Base-by-base conservation (phyloP, 2,888 invertebrate species). In the Leucoptera coffeella region DNA sequence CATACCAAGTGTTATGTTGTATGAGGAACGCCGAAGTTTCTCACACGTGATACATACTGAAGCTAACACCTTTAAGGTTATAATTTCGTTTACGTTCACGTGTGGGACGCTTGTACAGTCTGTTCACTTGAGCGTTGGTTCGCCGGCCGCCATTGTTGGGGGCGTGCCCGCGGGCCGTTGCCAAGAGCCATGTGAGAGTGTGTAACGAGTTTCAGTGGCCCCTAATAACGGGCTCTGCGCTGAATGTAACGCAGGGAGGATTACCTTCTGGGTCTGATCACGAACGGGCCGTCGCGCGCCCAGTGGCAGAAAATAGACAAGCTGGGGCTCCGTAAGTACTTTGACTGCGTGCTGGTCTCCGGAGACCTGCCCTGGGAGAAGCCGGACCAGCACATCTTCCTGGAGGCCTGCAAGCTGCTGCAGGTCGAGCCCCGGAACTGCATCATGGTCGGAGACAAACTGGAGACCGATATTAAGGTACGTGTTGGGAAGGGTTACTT, bases 331-430 rank as follows among this genome's bases (percentile, higher is more conserved):
- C 74, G 77, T 38, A 74, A 76, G 41, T 81, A 79, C 59, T 89
- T 89, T 57, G 86, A 88, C 60, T 76, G 82, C 42, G 76, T 87
- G 45, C 65, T 87, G 41, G 86, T 90, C 22, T 87, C 87, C 25
- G 87, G 86, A 11, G 90, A 90, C 60, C 65, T 85, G 41, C 83
- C 84, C 3, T 88, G 85, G 82, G 89, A 89, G 62, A 91, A 90
- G 55, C 90, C 90, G 1, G 77, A 86, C 49, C 76, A 81, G 37
- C 76, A 81, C 48, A 89, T 90, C 55, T 90, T 90, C 58, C 74
- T 82, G 37, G 80, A 85, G 40, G 89, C 88, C 15, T 89, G 87
- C 60, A 77, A 79, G 44, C 74, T 75, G 47, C 75, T 91, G 30
- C 75, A 78, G 35, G 84, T 90, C 12, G 74, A 80, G 46, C 84